phyloP scores from a whole-genome alignment of 2,888 invertebrate species.

The Clivina fossor region DNA sequence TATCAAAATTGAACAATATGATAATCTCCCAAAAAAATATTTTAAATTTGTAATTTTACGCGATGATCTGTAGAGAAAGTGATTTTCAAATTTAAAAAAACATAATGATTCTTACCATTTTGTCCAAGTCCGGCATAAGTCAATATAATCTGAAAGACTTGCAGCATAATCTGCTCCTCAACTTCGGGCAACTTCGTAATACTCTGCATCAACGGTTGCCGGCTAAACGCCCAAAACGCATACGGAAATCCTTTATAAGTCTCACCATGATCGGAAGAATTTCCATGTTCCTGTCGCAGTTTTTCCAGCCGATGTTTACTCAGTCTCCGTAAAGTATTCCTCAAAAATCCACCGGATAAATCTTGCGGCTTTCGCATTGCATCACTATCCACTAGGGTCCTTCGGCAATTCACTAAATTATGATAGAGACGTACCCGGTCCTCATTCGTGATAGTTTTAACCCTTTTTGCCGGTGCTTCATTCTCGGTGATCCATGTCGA shows the following conservation, averaged over 20 bases:
- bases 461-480: constrained; percentile 63
- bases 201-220: constrained; percentile 77
- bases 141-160: constrained; percentile 86
- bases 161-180: constrained; percentile 82
- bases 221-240: constrained; percentile 88
- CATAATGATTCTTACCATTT: constrained; percentile 56
- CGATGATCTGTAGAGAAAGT: too few species aligned
- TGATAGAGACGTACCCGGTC: constrained; percentile 86
- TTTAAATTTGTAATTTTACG: too few species aligned
- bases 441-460: constrained; percentile 76
- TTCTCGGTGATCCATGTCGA: constrained; percentile 81
- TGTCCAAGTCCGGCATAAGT: constrained; percentile 84
- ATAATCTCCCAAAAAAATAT: too few species aligned
- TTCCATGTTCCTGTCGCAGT: constrained; percentile 66
- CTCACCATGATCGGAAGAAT: constrained; percentile 69
- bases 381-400: constrained; percentile 81
- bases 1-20: too few species aligned
- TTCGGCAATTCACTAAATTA: constrained; percentile 79
- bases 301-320: constrained; percentile 85
- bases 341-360: constrained; percentile 79
- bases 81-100: too few species aligned
- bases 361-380: constrained; percentile 81
- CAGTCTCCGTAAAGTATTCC: constrained; percentile 82
- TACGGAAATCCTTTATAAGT: constrained; percentile 85
- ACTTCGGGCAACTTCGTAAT: constrained; percentile 82